Conservation (phyloP, 2,113 vertebrate genomes). For the Cyrtonyx montezumae region DNA sequence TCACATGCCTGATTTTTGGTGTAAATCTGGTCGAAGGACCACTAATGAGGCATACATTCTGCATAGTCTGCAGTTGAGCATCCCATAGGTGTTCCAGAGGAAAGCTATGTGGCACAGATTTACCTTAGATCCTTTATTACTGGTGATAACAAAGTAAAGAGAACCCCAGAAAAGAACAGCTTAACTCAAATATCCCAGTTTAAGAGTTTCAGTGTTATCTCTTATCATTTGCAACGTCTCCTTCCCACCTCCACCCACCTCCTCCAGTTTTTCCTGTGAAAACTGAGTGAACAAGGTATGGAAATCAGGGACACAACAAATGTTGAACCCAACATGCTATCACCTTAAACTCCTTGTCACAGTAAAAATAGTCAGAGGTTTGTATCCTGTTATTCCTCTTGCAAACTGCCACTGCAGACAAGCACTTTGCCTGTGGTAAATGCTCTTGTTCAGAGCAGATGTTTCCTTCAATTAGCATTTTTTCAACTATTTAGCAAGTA, state of each 20-base stretch:
- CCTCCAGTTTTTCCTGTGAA: constrained; percentile 34
- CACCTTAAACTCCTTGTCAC: constrained; percentile 52
- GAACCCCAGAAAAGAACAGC: neutral
- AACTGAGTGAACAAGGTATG: constrained; percentile 48
- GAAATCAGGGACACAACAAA: constrained; percentile 52
- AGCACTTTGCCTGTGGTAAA: constrained; percentile 72
- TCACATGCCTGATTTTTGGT: neutral
- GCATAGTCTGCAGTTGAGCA: neutral
- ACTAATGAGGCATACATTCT: neutral
- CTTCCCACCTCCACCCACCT: constrained; percentile 50
- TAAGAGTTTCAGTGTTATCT: constrained; percentile 25
- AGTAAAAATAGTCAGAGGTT: constrained; percentile 40
- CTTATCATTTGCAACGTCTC: constrained; percentile 8
- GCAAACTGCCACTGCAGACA: constrained; percentile 61
- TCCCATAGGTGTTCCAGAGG: neutral
- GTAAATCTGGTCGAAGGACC: neutral
- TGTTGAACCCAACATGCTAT: constrained; percentile 23
- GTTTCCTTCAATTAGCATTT: constrained; percentile 74
- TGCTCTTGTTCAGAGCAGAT: constrained; percentile 70
- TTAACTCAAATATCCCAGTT: neutral
- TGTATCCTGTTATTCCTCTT: constrained; percentile 49
- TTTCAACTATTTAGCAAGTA: constrained; percentile 65
- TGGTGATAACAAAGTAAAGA: neutral
- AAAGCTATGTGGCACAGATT: neutral
- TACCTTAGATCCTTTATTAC: neutral